A percentile compares a stretch with the other conserved stretches of the same genome.
phyloP scores from a whole-genome alignment of 2,797 vertebrate species.

The Adrianichthys oophorus region DNA sequence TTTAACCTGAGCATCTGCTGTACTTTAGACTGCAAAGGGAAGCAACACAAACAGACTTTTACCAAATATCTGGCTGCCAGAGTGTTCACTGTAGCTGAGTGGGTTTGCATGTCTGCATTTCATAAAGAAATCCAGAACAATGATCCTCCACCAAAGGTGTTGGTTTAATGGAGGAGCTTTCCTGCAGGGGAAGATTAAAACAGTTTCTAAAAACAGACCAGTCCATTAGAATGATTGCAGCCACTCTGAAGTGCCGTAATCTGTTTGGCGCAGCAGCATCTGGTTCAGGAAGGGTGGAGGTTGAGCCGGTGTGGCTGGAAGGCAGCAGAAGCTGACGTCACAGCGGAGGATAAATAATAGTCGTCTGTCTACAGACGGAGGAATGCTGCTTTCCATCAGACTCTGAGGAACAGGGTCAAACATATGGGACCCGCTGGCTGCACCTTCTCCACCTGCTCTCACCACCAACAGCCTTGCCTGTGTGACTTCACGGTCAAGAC shows the following conservation, averaged over 20 bases:
- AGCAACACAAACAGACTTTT: too few relatives aligned
- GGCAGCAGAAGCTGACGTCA: slow-evolving; percentile 27
- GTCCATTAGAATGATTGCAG: background rate
- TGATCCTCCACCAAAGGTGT: too few relatives aligned
- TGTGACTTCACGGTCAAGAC: slow-evolving; percentile 9
- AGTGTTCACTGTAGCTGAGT: too few relatives aligned
- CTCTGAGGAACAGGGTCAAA: slow-evolving; percentile 29
- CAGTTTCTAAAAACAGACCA: background rate
- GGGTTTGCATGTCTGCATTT: too few relatives aligned
- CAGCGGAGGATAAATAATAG: slow-evolving; percentile 24
- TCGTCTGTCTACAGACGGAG: slow-evolving; percentile 44
- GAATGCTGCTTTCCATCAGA: slow-evolving; percentile 66
- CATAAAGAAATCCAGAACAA: too few relatives aligned
- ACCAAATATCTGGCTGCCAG: too few relatives aligned
- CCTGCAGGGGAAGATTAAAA: background rate
- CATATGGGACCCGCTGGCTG: slow-evolving; percentile 8
- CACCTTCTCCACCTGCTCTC: slow-evolving; percentile 26
- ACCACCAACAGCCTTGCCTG: slow-evolving; percentile 3
- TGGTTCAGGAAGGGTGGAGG: slow-evolving; percentile 42
- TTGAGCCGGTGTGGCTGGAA: slow-evolving; percentile 13
- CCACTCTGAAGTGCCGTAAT: background rate
- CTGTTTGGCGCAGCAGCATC: slow-evolving; percentile 20
- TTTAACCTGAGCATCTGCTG: too few relatives aligned
- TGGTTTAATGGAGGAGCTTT: too few relatives aligned
- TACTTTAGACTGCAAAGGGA: too few relatives aligned